These are phyloP conservation scores for Cheilinus undulatus DNA, from an alignment of 2,113 vertebrate species.

Conservation along the genomic window DNA sequence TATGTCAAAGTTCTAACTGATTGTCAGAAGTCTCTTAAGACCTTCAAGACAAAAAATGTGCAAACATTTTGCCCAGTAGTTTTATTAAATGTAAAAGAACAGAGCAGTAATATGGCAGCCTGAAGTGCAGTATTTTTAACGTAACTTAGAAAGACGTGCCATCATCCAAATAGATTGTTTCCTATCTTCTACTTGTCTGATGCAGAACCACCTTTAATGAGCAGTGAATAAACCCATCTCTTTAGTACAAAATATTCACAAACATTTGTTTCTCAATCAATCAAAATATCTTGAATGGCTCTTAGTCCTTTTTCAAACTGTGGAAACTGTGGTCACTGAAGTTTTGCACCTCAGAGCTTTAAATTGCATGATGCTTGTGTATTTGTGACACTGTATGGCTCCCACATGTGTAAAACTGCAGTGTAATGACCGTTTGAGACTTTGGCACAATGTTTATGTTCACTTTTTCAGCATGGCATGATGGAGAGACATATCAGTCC, in stretches of 20 bases:
- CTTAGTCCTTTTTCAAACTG: neutral
- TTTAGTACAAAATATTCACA: too few species aligned
- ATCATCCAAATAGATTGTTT: too few species aligned
- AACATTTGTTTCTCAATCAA: too few species aligned
- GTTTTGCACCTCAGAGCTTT: conserved; percentile 10
- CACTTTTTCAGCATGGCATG: too few species aligned
- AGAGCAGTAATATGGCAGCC: neutral
- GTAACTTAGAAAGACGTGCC: neutral
- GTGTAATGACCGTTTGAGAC: neutral
- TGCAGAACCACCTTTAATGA: too few species aligned
- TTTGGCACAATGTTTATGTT: neutral
- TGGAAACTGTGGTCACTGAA: conserved; percentile 9
- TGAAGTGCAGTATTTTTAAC: neutral
- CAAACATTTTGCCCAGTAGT: neutral
- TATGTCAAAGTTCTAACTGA: conserved; percentile 16
- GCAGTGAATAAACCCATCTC: too few species aligned
- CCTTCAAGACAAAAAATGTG: conserved; percentile 13
- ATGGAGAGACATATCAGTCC: conserved; percentile 37
- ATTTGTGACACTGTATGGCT: conserved; percentile 26
- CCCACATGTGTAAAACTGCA: conserved; percentile 20
- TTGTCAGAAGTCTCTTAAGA: conserved; percentile 32
- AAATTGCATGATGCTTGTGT: conserved; percentile 8
- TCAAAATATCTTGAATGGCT: neutral
- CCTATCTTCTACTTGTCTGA: too few species aligned
- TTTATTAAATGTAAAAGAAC: neutral